Conservation (phyloP, 2,797 vertebrate genomes). For the Chelonia mydas region DNA sequence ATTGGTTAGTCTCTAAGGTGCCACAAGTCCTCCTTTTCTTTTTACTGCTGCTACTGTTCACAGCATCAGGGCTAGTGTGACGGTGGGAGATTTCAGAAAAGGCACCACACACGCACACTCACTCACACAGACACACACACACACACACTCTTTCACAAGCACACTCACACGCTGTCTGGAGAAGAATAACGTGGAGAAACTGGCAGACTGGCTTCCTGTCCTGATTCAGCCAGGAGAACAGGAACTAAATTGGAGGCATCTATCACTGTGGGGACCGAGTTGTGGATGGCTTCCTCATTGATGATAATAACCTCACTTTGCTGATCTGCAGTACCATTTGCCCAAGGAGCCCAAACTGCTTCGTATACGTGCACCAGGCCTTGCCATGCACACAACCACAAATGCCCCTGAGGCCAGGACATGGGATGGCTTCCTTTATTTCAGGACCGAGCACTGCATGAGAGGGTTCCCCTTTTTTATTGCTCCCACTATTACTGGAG, state of each 20-base stretch:
- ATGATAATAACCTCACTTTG: neutral
- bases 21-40: too few relatives aligned
- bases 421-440: neutral
- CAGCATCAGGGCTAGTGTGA: fast-evolving
- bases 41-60: neutral
- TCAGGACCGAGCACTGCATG: neutral
- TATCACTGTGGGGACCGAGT: fast-evolving
- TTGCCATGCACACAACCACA: neutral
- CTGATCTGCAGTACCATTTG: fast-evolving
- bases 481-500: neutral
- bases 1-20: too few relatives aligned
- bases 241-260: neutral
- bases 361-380: too few relatives aligned
- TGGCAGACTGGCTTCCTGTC: fast-evolving
- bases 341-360: neutral
- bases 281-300: neutral
- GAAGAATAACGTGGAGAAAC: fast-evolving
- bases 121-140: fast-evolving
- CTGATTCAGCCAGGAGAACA: neutral
- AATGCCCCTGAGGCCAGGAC: neutral
- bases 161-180: neutral
- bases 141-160: neutral
- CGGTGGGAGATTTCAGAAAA: fast-evolving
- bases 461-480: neutral
- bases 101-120: neutral